A percentile compares a stretch with the other conserved stretches of the same genome.
Evolutionary conservation across 2,888 invertebrate genomes (phyloP).

Genomic region (Idaea biselata): DNA sequence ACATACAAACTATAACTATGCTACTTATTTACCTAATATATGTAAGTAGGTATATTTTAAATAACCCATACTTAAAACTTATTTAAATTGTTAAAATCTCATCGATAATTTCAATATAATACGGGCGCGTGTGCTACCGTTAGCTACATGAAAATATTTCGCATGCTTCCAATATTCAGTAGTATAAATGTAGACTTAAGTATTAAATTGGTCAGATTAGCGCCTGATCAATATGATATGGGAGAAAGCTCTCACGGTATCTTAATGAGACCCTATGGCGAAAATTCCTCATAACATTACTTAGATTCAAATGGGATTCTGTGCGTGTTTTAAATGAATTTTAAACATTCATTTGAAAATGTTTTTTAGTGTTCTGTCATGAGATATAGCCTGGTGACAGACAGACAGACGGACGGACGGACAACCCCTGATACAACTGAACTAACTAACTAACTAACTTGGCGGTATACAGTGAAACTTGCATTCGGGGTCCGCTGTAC

Average conservation of each 20-base stretch:
- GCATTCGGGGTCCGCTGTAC: no score
- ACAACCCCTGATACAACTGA: no score
- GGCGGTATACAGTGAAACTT: no score
- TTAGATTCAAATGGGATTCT: not conserved
- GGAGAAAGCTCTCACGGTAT: constrained; percentile 25
- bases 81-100: no score
- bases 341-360: not conserved
- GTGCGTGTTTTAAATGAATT: not conserved
- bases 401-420: not conserved
- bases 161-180: constrained; percentile 12
- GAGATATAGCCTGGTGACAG: not conserved
- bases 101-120: no score
- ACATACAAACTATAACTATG: no score
- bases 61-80: no score
- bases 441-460: no score
- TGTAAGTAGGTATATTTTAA: no score
- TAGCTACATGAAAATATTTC: constrained; percentile 14
- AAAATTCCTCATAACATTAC: not conserved
- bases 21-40: no score
- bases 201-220: not conserved
- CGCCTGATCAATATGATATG: constrained; percentile 1
- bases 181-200: not conserved
- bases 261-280: constrained; percentile 16
- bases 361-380: not conserved
- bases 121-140: not conserved